Percentiles rank a stretch among this genome's conserved stretches.
Conservation (phyloP, 2,113 vertebrate species). For the Nothobranchius furzeri region DNA sequence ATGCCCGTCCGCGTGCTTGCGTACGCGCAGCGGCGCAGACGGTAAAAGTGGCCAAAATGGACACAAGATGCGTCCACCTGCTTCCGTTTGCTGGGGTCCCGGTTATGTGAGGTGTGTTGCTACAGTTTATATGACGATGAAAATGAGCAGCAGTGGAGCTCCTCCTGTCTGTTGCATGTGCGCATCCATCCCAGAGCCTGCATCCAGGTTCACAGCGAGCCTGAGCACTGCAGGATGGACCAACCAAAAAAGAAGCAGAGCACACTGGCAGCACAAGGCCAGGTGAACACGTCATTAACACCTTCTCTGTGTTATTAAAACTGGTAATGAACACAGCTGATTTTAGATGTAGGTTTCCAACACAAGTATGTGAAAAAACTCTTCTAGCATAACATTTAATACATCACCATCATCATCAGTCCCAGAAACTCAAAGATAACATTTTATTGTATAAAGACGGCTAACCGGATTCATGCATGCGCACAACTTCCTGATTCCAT, state of each 20-base stretch:
- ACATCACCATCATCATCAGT: too few relatives aligned
- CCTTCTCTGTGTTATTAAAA: too few relatives aligned
- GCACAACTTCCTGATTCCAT: too few relatives aligned
- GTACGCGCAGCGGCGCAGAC: slow-evolving; percentile 1
- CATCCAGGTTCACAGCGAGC: slow-evolving; percentile 51
- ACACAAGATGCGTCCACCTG: slow-evolving; percentile 49
- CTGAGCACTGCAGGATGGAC: slow-evolving; percentile 22
- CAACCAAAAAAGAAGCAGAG: slow-evolving; percentile 30
- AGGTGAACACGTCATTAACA: neutral
- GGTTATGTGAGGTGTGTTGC: slow-evolving; percentile 39
- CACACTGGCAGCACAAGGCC: slow-evolving; percentile 5
- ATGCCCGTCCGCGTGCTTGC: slow-evolving; percentile 42
- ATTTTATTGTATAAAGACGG: too few relatives aligned
- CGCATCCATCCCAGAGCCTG: neutral
- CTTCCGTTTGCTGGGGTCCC: slow-evolving; percentile 44
- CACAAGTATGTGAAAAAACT: too few relatives aligned
- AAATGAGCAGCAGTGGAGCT: slow-evolving; percentile 16
- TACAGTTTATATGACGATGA: slow-evolving; percentile 15
- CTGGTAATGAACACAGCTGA: too few relatives aligned
- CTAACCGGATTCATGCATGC: too few relatives aligned
- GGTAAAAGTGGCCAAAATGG: slow-evolving; percentile 13
- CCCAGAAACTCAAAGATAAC: too few relatives aligned
- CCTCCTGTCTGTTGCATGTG: neutral
- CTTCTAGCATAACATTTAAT: too few relatives aligned
- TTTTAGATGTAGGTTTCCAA: too few relatives aligned